Conservation (phyloP, 2,888 invertebrate species). For the Drosophila falleni region DNA sequence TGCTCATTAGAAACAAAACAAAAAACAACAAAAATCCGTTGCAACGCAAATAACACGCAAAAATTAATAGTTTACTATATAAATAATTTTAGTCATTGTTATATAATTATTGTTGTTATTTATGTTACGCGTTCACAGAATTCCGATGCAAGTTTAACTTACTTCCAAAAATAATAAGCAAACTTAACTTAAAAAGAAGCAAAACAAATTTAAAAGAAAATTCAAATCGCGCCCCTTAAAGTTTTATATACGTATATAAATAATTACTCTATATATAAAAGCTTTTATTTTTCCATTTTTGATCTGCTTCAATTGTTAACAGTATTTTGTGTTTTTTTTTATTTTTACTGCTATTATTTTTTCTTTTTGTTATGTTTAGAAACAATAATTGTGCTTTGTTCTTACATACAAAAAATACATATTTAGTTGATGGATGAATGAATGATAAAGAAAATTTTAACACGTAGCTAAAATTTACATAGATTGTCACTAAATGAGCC, state of each 20-base stretch:
- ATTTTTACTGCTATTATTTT: conserved; percentile 25
- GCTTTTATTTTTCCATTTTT: conserved; percentile 33
- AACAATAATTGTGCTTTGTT: conserved; percentile 60
- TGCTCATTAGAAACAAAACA: conserved; percentile 44
- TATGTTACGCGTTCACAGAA: conserved; percentile 73
- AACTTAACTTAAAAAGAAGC: conserved; percentile 36
- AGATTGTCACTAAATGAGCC: conserved; percentile 64
- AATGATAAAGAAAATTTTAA: conserved; percentile 47
- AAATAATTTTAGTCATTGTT: conserved; percentile 81
- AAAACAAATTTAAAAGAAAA: conserved; percentile 35
- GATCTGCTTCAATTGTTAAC: conserved; percentile 62
- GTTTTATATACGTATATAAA: conserved; percentile 15
- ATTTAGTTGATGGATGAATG: conserved; percentile 46
- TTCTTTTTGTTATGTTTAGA: conserved; percentile 39
- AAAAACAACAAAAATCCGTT: conserved; percentile 28
- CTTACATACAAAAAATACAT: conserved; percentile 29
- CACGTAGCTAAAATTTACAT: conserved; percentile 61
- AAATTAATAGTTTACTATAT: conserved; percentile 65
- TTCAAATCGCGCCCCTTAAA: conserved; percentile 18
- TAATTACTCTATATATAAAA: conserved; percentile 36
- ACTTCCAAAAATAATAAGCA: conserved; percentile 15
- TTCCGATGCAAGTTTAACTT: conserved; percentile 64
- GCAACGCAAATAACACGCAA: conserved; percentile 46
- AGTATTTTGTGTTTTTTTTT: conserved; percentile 65
- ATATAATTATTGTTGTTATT: conserved; percentile 80